A percentile compares a stretch with the other conserved stretches of the same genome.
Evolutionary conservation across 92 coral and sea anemone genomes (phyloP).

Genomic region (Zoanthus gigantus): DNA sequence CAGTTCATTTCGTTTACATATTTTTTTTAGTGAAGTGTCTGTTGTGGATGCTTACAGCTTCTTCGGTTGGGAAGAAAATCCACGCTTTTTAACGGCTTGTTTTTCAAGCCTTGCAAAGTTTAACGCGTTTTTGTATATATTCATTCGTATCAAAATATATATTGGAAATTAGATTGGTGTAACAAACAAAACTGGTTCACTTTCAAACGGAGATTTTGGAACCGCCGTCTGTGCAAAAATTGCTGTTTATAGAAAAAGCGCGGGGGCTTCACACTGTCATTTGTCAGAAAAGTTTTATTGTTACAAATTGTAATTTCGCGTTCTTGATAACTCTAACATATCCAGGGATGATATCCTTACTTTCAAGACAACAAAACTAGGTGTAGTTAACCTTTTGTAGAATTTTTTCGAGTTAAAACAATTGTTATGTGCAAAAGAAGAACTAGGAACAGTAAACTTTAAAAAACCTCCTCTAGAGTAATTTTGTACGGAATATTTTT

Average conservation of each 20-base stretch:
- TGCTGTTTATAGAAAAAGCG: not conserved
- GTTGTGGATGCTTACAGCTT: not conserved
- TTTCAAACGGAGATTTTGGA: not conserved
- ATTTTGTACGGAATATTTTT: constrained; percentile 94
- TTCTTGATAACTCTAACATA: no score
- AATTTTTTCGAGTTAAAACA: not conserved
- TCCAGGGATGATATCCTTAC: no score
- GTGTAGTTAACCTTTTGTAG: constrained; percentile 3
- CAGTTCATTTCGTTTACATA: not conserved
- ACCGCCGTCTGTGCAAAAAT: not conserved
- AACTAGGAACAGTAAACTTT: not conserved
- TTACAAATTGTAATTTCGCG: not conserved
- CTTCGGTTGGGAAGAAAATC: not conserved
- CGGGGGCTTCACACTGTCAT: not conserved
- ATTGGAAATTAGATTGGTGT: not conserved
- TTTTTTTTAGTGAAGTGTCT: not conserved
- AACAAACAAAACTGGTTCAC: not conserved
- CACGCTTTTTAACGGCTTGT: constrained; percentile 26
- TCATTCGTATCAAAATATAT: constrained; percentile 11
- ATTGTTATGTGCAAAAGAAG: not conserved
- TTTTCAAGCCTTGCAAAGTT: constrained; percentile 5
- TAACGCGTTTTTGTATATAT: constrained; percentile 29
- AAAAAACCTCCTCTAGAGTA: constrained; percentile 33
- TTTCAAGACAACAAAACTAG: not conserved
- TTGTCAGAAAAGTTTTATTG: not conserved